Evolutionary conservation across 2,888 invertebrate species (phyloP).

Genomic region (Eupithecia subfuscata): DNA sequence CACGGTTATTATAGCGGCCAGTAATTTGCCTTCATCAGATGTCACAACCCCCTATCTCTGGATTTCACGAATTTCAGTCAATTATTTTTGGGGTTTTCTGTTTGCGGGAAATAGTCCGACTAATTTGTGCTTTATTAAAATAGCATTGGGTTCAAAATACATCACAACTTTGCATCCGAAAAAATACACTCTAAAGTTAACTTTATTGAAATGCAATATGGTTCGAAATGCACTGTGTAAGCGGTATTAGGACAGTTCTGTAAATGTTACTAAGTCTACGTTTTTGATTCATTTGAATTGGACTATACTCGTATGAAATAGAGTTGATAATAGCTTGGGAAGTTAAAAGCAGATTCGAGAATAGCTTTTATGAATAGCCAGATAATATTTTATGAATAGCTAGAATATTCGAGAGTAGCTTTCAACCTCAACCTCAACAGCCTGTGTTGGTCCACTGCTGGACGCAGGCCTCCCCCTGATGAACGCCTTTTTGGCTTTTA

Average conservation of each 20-base stretch:
- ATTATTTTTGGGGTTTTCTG: slow-evolving; percentile 12
- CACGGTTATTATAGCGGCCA: slow-evolving; percentile 13
- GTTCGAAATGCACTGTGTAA: neutral
- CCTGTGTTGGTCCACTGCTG: too few relatives aligned
- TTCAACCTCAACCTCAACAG: too few relatives aligned
- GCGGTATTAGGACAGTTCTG: neutral
- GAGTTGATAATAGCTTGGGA: too few relatives aligned
- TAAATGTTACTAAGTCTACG: neutral
- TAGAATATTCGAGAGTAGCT: too few relatives aligned
- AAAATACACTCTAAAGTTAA: neutral
- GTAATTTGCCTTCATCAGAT: slow-evolving; percentile 23
- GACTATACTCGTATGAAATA: too few relatives aligned
- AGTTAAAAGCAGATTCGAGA: too few relatives aligned
- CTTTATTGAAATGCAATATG: neutral
- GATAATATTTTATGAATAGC: too few relatives aligned
- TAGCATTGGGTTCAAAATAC: neutral
- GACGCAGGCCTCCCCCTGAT: too few relatives aligned
- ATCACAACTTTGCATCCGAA: neutral
- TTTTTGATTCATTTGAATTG: too few relatives aligned
- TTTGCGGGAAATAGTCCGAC: neutral
- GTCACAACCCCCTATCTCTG: slow-evolving; percentile 14
- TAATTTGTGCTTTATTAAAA: neutral
- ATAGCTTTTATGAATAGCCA: too few relatives aligned
- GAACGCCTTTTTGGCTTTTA: too few relatives aligned
- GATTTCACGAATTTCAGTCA: slow-evolving; percentile 24